These are phyloP conservation scores for Eulithis testata DNA, from an alignment of 2,888 invertebrate species.

Conservation along the genomic window DNA sequence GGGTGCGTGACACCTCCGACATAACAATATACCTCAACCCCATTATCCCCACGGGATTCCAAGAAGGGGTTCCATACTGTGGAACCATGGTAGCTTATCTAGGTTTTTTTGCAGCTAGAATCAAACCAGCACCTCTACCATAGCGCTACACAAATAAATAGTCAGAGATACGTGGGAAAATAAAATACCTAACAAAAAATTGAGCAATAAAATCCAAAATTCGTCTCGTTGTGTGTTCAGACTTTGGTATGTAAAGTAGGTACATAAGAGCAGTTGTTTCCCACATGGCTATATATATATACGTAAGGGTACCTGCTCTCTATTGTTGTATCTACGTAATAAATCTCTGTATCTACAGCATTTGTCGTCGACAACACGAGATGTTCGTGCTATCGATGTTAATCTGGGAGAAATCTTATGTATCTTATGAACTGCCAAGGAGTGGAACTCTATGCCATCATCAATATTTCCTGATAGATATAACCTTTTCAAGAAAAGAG, in stretches of 20 bases:
- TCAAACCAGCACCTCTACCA: too few relatives aligned
- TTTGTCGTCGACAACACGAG: constrained; percentile 8
- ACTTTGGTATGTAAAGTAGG: not conserved
- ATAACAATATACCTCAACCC: too few relatives aligned
- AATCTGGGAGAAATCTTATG: constrained; percentile 11
- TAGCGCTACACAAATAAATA: too few relatives aligned
- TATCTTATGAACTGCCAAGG: too few relatives aligned
- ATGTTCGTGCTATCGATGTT: constrained; percentile 10
- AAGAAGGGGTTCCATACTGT: too few relatives aligned
- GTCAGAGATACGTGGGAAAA: constrained; percentile 20
- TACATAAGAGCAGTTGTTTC: not conserved
- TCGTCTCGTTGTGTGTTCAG: not conserved
- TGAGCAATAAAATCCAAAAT: constrained; percentile 15
- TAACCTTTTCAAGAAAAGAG: too few relatives aligned
- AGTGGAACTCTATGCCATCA: too few relatives aligned
- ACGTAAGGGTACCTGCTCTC: constrained; percentile 5
- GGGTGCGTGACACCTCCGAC: not conserved
- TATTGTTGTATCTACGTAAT: constrained; percentile 15
- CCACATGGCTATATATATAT: not conserved
- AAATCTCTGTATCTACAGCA: constrained; percentile 13
- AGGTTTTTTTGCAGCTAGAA: too few relatives aligned
- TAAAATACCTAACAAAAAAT: constrained; percentile 8
- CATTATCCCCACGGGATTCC: too few relatives aligned
- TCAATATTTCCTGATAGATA: too few relatives aligned
- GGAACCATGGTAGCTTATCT: too few relatives aligned